Evolutionary conservation across 2,113 vertebrate species (phyloP).

Genomic region (Oncorhynchus gorbuscha): DNA sequence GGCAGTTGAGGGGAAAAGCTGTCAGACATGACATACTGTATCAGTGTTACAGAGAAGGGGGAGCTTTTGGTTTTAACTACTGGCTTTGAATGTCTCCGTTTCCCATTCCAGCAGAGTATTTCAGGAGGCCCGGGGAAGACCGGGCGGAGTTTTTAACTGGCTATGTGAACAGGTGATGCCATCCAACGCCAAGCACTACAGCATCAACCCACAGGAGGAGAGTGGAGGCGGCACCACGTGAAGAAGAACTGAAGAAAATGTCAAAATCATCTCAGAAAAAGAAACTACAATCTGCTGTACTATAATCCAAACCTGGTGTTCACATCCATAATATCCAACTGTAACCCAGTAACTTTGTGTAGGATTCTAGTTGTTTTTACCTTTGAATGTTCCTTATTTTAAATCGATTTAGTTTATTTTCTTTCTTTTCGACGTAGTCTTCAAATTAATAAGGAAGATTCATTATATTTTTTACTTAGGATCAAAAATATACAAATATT

Average conservation of each 20-base stretch:
- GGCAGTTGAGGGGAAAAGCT: background rate
- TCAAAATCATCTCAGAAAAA: conserved; percentile 83
- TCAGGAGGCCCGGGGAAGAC: conserved; percentile 90
- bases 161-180: conserved; percentile 82
- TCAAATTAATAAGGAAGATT: conserved; percentile 27
- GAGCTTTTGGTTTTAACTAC: background rate
- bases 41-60: background rate
- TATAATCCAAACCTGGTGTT: conserved; percentile 80
- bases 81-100: conserved; percentile 26
- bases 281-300: conserved; percentile 78
- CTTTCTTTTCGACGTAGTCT: conserved; percentile 55
- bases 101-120: conserved; percentile 79
- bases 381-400: conserved; percentile 8
- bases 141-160: conserved; percentile 87
- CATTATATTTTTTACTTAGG: conserved; percentile 32
- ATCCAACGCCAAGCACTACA: conserved; percentile 81
- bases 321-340: conserved; percentile 63
- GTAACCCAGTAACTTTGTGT: conserved; percentile 45
- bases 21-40: background rate
- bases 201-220: conserved; percentile 50
- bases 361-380: conserved; percentile 61
- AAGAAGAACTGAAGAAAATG: conserved; percentile 49
- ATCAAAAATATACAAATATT: too few species aligned
- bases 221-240: conserved; percentile 79
- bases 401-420: conserved; percentile 48